These are phyloP conservation scores for Oreotrochilus melanogaster DNA, from an alignment of 2,113 vertebrate species.

Conservation along the genomic window DNA sequence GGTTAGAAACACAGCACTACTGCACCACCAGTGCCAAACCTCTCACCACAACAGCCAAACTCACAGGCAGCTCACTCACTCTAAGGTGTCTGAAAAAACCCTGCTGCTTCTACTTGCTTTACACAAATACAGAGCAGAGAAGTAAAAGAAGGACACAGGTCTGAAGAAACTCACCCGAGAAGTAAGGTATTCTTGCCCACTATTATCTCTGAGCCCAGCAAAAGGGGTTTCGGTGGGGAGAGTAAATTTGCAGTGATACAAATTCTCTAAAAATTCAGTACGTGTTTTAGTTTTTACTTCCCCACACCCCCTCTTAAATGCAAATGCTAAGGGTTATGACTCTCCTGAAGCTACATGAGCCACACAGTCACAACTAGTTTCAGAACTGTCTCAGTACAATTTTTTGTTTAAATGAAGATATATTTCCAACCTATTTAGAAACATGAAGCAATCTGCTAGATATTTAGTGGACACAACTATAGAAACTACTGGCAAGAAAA, in stretches of 20 bases:
- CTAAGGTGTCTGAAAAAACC: neutral
- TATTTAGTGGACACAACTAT: neutral
- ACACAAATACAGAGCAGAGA: fast-evolving
- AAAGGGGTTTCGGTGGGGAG: neutral
- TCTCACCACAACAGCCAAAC: neutral
- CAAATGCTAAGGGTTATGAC: neutral
- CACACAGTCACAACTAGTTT: neutral
- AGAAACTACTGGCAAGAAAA: neutral
- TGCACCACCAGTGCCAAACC: neutral
- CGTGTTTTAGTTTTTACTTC: neutral
- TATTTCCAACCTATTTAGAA: neutral
- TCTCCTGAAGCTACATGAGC: neutral
- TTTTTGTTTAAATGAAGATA: neutral
- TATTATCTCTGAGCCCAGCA: neutral
- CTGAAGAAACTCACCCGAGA: neutral
- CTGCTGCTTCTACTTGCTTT: neutral
- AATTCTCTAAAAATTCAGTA: neutral
- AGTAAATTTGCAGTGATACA: neutral
- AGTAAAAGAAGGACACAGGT: neutral
- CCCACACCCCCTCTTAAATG: neutral
- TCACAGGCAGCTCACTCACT: neutral
- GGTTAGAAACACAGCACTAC: neutral
- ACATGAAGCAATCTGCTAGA: neutral
- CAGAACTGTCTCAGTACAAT: neutral
- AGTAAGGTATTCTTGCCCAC: neutral